Percentiles rank a stretch among this genome's conserved stretches.
These are phyloP conservation scores for Liolophura sinensis DNA, from an alignment of 1,140 invertebrate genomes.

Conservation along the genomic window DNA sequence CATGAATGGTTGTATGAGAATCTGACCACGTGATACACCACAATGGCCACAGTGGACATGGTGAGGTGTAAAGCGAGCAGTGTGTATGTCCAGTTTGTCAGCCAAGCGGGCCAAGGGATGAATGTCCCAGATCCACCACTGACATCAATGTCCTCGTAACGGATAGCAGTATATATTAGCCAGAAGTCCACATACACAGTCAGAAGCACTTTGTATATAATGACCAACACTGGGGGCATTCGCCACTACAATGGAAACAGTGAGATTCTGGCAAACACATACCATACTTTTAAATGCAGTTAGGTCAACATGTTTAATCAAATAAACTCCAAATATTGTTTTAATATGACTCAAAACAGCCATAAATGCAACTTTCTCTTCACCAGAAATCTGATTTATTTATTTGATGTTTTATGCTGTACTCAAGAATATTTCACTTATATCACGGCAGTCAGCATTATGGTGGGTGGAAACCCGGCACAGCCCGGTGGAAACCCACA, in stretches of 20 bases:
- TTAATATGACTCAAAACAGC: no score
- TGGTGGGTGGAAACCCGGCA: no score
- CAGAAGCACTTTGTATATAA: constrained; percentile 24
- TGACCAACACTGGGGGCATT: constrained; percentile 21
- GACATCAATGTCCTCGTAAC: not conserved
- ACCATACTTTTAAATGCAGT: not conserved
- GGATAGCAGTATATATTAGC: constrained; percentile 20
- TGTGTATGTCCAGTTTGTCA: constrained; percentile 46
- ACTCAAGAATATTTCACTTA: no score
- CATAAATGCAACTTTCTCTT: no score
- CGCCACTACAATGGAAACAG: constrained; percentile 31
- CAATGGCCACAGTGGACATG: constrained; percentile 22
- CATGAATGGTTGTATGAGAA: no score
- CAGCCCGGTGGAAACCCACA: no score
- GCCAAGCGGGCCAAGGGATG: constrained; percentile 25
- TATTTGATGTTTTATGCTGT: no score
- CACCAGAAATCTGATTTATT: no score
- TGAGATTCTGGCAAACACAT: not conserved
- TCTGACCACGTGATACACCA: constrained; percentile 7
- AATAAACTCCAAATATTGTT: no score
- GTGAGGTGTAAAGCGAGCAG: constrained; percentile 34
- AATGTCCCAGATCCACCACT: not conserved
- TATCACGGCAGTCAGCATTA: no score
- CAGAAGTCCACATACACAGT: constrained; percentile 30
- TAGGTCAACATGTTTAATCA: not conserved